A percentile compares a stretch with the other conserved stretches of the same genome.
Evolutionary conservation across 2,888 invertebrate species (phyloP).

Genomic region (Nomada ruficornis): DNA sequence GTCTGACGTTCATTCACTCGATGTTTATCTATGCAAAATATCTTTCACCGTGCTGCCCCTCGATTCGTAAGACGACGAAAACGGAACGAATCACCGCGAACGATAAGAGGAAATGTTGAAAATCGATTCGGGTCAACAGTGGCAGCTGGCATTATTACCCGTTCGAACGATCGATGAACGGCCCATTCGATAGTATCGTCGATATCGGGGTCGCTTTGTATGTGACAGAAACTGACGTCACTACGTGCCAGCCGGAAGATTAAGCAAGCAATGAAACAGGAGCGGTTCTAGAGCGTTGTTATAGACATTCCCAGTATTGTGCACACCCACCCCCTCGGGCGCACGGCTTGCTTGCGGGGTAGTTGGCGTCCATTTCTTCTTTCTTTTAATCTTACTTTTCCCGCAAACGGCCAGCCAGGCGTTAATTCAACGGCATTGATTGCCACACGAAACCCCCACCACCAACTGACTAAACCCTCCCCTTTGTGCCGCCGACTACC

Average conservation of each 20-base stretch:
- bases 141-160: constrained; percentile 40
- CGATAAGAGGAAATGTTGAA: constrained; percentile 2
- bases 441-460: constrained; percentile 80
- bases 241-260: constrained; percentile 65
- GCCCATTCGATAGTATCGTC: constrained; percentile 51
- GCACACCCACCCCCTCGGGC: constrained; percentile 26
- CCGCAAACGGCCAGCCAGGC: constrained; percentile 84
- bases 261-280: constrained; percentile 74
- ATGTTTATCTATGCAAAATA: too few species aligned
- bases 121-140: constrained; percentile 43
- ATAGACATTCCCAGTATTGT: constrained; percentile 70
- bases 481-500: constrained; percentile 16
- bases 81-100: not conserved
- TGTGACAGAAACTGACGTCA: constrained; percentile 63
- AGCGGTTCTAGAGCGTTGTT: constrained; percentile 67
- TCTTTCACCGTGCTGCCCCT: too few species aligned
- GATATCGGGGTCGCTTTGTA: constrained; percentile 61
- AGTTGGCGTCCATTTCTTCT: constrained; percentile 82
- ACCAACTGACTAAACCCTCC: constrained; percentile 33
- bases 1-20: too few species aligned
- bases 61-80: not conserved
- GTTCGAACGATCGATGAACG: constrained; percentile 43
- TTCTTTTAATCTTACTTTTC: constrained; percentile 84
- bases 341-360: constrained; percentile 58
- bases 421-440: constrained; percentile 84